Evolutionary conservation across 2,888 invertebrate genomes (phyloP).

Genomic region (Ennomos erosarius): DNA sequence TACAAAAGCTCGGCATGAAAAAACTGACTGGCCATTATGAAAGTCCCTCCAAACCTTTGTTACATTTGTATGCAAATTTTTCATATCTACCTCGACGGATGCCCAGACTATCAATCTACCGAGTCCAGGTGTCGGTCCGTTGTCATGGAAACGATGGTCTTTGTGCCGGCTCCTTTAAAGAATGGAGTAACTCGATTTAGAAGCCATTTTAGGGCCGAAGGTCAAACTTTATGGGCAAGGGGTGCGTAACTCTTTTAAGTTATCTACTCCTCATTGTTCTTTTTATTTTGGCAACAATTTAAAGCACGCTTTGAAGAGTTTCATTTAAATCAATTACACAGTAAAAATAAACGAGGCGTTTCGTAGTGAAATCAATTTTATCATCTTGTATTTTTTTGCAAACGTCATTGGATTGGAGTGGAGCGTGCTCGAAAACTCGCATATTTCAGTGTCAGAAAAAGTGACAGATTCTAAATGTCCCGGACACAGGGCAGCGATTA

Average conservation of each 20-base stretch:
- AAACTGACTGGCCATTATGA: slow-evolving; percentile 55
- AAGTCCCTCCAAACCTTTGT: slow-evolving; percentile 54
- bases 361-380: slow-evolving; percentile 25
- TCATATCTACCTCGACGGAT: slow-evolving; percentile 60
- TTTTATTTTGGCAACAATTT: slow-evolving; percentile 13
- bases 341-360: slow-evolving; percentile 14
- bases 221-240: slow-evolving; percentile 26
- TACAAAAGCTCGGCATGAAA: slow-evolving; percentile 37
- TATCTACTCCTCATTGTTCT: slow-evolving; percentile 23
- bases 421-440: slow-evolving; percentile 34
- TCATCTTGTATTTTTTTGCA: slow-evolving; percentile 30
- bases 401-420: slow-evolving; percentile 32
- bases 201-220: slow-evolving; percentile 29
- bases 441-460: slow-evolving; percentile 42
- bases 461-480: slow-evolving; percentile 48
- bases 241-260: slow-evolving; percentile 24
- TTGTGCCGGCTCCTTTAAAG: slow-evolving; percentile 43
- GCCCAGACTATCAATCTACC: slow-evolving; percentile 59
- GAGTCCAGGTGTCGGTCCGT: slow-evolving; percentile 67
- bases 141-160: slow-evolving; percentile 58
- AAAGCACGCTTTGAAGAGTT: slow-evolving; percentile 6
- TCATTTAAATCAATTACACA: slow-evolving; percentile 13
- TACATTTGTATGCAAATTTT: slow-evolving; percentile 75
- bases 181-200: slow-evolving; percentile 40
- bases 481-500: slow-evolving; percentile 41